These are phyloP conservation scores for Galagoides demidoff DNA, from an alignment of 2,797 vertebrate species.

Conservation along the genomic window DNA sequence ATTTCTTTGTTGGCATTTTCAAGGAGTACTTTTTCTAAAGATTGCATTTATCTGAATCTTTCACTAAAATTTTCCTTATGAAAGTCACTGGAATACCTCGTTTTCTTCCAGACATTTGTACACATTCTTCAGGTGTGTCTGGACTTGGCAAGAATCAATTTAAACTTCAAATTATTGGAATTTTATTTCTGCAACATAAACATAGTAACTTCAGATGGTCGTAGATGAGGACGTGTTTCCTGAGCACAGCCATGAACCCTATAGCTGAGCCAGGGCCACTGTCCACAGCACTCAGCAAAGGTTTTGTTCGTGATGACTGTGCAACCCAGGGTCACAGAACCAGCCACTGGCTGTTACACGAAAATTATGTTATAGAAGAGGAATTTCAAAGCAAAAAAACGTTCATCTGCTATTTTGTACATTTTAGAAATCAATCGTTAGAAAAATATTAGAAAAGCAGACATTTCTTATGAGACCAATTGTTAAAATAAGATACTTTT, in stretches of 20 bases:
- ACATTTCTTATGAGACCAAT: background rate
- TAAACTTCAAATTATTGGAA: slow-evolving; percentile 68
- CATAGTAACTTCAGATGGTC: slow-evolving; percentile 58
- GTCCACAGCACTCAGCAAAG: slow-evolving; percentile 57
- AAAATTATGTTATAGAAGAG: slow-evolving; percentile 59
- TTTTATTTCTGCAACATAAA: slow-evolving; percentile 55
- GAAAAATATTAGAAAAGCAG: slow-evolving; percentile 48
- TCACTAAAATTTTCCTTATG: slow-evolving; percentile 14
- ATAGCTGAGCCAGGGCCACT: slow-evolving; percentile 61
- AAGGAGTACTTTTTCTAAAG: background rate
- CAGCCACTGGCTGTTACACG: slow-evolving; percentile 63
- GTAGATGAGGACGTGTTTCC: slow-evolving; percentile 57
- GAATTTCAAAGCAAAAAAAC: slow-evolving; percentile 16
- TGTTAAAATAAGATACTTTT: slow-evolving; percentile 31
- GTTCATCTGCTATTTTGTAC: slow-evolving; percentile 22
- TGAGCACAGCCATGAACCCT: slow-evolving; percentile 14
- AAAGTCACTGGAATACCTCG: background rate
- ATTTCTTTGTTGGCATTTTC: background rate
- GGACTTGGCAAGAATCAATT: background rate
- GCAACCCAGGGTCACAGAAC: slow-evolving; percentile 60
- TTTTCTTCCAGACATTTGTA: background rate
- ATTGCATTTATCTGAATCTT: background rate
- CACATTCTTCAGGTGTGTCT: background rate
- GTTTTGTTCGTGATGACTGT: slow-evolving; percentile 33
- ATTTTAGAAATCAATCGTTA: slow-evolving; percentile 23